These are phyloP conservation scores for Idaea straminata DNA, from an alignment of 2,888 invertebrate species.

Conservation along the genomic window DNA sequence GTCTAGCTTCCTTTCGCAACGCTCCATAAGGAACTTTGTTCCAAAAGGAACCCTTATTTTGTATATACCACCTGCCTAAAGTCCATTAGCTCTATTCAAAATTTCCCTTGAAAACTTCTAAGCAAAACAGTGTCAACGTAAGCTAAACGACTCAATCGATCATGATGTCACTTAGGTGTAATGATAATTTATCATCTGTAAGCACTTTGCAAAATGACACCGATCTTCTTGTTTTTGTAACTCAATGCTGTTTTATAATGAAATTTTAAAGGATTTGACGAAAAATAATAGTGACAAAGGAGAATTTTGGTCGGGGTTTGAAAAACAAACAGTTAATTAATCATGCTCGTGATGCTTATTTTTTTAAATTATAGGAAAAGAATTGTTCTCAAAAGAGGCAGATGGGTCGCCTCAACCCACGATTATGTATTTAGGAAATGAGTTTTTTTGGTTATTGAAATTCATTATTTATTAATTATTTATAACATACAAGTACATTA, in stretches of 20 bases:
- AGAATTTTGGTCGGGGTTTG: constrained; percentile 13
- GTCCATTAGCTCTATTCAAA: constrained; percentile 2
- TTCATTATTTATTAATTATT: too few species aligned
- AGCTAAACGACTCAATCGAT: constrained; percentile 51
- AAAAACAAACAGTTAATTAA: constrained; percentile 1
- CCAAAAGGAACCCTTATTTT: background rate
- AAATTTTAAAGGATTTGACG: constrained; percentile 17
- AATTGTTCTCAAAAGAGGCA: background rate
- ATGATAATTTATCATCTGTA: constrained; percentile 56
- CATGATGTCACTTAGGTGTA: constrained; percentile 47
- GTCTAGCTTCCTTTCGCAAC: too few species aligned
- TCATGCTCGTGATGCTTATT: background rate
- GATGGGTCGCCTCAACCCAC: background rate
- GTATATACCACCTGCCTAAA: background rate
- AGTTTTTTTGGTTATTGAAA: too few species aligned
- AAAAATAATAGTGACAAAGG: constrained; percentile 8
- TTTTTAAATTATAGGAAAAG: background rate
- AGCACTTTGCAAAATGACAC: constrained; percentile 44
- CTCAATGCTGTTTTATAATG: constrained; percentile 16
- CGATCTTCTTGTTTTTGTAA: constrained; percentile 13
- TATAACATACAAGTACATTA: too few species aligned
- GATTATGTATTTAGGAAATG: too few species aligned
- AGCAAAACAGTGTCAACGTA: constrained; percentile 30
- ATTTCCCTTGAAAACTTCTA: constrained; percentile 16
- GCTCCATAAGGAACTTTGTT: too few species aligned